Evolutionary conservation across 1,140 invertebrate species (phyloP).

Genomic region (Trichomalopsis sarcophagae): DNA sequence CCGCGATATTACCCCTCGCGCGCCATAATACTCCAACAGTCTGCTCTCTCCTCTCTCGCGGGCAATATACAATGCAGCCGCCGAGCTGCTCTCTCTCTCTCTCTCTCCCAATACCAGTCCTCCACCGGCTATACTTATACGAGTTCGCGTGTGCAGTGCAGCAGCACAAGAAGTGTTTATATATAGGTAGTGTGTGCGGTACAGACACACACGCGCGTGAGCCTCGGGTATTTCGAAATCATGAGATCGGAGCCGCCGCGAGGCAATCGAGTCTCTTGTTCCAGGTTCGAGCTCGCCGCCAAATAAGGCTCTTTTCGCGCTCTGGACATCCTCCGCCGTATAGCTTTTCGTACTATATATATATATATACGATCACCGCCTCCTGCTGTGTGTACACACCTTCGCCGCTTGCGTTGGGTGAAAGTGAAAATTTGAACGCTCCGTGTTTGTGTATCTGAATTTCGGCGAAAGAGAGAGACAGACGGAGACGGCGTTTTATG

Average conservation of each 20-base stretch:
- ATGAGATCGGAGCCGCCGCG: conserved; percentile 14
- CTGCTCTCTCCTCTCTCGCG: background rate
- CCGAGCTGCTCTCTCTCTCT: background rate
- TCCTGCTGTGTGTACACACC: background rate
- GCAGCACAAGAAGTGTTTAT: background rate
- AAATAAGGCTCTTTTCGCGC: conserved; percentile 46
- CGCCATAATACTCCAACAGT: background rate
- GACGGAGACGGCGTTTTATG: too few relatives aligned
- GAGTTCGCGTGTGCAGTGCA: background rate
- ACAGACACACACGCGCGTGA: background rate
- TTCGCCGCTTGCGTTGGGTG: conserved; percentile 2
- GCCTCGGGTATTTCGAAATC: conserved; percentile 23
- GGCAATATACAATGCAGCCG: background rate
- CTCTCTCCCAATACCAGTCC: background rate
- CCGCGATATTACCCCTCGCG: background rate
- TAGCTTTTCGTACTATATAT: too few relatives aligned
- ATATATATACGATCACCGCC: too few relatives aligned
- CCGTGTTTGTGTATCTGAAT: background rate
- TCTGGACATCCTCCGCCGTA: conserved; percentile 21
- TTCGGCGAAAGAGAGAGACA: too few relatives aligned
- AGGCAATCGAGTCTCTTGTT: conserved; percentile 28
- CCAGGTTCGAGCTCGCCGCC: conserved; percentile 21
- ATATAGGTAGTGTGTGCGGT: background rate
- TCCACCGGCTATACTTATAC: background rate
- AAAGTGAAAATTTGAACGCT: background rate